These are phyloP conservation scores for Drosophila funebris DNA, from an alignment of 1,140 invertebrate species.

Conservation along the genomic window DNA sequence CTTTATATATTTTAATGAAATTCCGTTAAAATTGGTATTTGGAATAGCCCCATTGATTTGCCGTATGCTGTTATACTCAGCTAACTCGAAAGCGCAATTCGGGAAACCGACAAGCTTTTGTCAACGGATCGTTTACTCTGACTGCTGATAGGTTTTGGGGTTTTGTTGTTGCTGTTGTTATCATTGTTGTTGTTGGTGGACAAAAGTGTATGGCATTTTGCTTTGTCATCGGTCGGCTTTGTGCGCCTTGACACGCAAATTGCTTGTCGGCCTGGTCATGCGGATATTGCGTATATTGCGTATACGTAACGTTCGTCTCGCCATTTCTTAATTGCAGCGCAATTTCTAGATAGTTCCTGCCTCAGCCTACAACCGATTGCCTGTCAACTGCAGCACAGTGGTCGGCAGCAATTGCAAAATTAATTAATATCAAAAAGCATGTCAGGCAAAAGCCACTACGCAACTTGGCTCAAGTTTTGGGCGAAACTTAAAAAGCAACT, in stretches of 20 bases:
- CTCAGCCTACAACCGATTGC: constrained; percentile 39
- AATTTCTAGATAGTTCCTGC: not conserved
- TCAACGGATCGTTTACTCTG: not conserved
- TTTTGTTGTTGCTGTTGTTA: constrained; percentile 24
- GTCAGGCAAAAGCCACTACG: constrained; percentile 25
- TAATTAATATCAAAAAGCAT: constrained; percentile 64
- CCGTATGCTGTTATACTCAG: not conserved
- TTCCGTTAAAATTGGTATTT: too few relatives aligned
- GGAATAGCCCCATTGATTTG: too few relatives aligned
- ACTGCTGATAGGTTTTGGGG: constrained; percentile 19
- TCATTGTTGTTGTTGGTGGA: constrained; percentile 8
- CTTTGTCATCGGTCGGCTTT: constrained; percentile 49
- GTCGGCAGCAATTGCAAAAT: constrained; percentile 56
- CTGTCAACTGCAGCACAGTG: constrained; percentile 58
- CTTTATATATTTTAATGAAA: too few relatives aligned
- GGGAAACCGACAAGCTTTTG: not conserved
- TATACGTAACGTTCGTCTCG: constrained; percentile 42
- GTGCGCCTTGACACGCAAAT: constrained; percentile 46
- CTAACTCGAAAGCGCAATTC: not conserved
- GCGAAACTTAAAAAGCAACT: constrained; percentile 16
- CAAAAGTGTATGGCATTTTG: constrained; percentile 22
- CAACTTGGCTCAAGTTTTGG: constrained; percentile 29
- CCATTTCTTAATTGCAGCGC: constrained; percentile 66
- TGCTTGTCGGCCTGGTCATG: constrained; percentile 36
- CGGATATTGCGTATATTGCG: constrained; percentile 47